Evolutionary conservation across 2,888 invertebrate species (phyloP), one percentile per base, ranked within the genome.

Genomic region (Nomada ferruginata): DNA sequence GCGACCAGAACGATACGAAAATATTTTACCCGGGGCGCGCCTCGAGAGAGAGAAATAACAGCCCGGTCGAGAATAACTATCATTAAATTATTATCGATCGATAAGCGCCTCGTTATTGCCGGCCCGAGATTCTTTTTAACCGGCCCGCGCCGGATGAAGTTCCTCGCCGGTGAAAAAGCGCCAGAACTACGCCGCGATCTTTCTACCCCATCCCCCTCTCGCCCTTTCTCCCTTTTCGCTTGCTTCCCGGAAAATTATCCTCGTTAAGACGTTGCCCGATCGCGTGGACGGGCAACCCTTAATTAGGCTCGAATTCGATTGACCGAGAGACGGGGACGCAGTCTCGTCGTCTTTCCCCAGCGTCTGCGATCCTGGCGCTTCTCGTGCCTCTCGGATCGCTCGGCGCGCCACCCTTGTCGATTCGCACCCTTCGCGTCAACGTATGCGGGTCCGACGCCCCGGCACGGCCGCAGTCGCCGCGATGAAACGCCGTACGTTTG

Each of bases 401-500:
- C 42, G 57, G 44, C 13, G 23, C 13, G 15, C 23, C 3, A 18
- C n/a, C 9, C 13, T 42, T n/a, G 0, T 1, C 5, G 50, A 26
- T 52, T 63, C 63, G 55, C 63, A 20, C 65, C 18, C 55, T 23
- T 52, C 18, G 59, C 44, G 72, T 69, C 61, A 10, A 71, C 42
- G 68, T 52, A 77, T 77, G 78, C 69, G 76, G 7, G 26, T 36
- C 26, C 84, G 83, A 81, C 81, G 76, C 61, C 82, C 70, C 77
- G 61, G 79, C 76, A 76, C 76, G 83, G 85, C 79, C 89, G 87
- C 87, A 88, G 85, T 89, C 86, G 86, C 87, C 87, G 90, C 90
- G 90, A 92, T 91, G 90, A 91, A 89, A 87, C 88, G 87, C 85
- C 84, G 83, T 89, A 90, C 87, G 89, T 91, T 92, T 92, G 91